Conservation (phyloP, 1,140 invertebrate genomes). For the Rhynchophorus ferrugineus region DNA sequence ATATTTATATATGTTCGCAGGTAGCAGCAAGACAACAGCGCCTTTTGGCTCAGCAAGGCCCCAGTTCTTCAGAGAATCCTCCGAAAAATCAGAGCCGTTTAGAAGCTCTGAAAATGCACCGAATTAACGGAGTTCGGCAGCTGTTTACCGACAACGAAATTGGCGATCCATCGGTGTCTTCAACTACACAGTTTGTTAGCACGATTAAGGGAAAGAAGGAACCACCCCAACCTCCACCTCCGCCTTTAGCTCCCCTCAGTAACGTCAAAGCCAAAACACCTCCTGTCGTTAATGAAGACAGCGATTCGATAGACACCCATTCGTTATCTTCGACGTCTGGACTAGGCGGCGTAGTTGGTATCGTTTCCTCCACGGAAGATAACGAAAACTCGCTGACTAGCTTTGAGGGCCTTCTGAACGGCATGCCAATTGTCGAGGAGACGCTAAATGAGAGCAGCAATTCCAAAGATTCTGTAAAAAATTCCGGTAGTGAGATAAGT, state of each 20-base stretch:
- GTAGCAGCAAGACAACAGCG: constrained; percentile 56
- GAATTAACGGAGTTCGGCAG: constrained; percentile 40
- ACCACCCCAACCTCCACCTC: constrained; percentile 42
- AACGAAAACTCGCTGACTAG: constrained; percentile 53
- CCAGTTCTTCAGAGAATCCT: constrained; percentile 19
- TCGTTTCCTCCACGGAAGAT: constrained; percentile 46
- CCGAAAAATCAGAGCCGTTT: constrained; percentile 35
- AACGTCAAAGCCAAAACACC: constrained; percentile 26
- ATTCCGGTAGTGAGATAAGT: constrained; percentile 34
- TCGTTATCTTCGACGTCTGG: constrained; percentile 50
- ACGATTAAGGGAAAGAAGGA: constrained; percentile 42
- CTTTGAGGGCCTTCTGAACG: constrained; percentile 56
- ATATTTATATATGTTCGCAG: too few relatives aligned
- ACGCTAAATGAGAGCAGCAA: constrained; percentile 45
- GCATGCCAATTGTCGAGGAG: constrained; percentile 48
- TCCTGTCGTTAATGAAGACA: constrained; percentile 45
- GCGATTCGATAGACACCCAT: constrained; percentile 49
- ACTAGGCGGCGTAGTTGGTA: constrained; percentile 42
- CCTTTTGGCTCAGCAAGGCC: constrained; percentile 47
- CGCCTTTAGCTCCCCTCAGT: constrained; percentile 46
- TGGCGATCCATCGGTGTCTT: constrained; percentile 35
- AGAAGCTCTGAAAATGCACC: constrained; percentile 39
- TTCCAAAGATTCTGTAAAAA: constrained; percentile 48
- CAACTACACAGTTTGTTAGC: constrained; percentile 34
- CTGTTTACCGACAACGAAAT: constrained; percentile 34